These are phyloP conservation scores for Tenthredo distinguenda DNA, from an alignment of 2,888 invertebrate species.

Conservation along the genomic window DNA sequence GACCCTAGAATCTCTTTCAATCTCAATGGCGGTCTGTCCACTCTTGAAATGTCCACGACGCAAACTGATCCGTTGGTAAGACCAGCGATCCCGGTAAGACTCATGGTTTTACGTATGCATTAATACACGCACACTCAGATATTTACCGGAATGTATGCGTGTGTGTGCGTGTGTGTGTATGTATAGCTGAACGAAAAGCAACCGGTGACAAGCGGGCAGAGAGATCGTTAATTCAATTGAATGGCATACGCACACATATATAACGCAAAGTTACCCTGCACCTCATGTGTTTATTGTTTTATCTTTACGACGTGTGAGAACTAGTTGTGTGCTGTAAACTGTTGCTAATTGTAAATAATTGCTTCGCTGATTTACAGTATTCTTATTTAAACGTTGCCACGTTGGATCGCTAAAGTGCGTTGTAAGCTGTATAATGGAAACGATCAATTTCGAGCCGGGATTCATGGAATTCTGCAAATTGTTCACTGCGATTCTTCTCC, in stretches of 20 bases:
- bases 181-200: conserved; percentile 16
- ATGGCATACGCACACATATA: conserved; percentile 1
- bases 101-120: neutral
- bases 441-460: conserved; percentile 33
- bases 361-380: conserved; percentile 34
- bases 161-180: neutral
- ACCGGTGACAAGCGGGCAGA: conserved; percentile 40
- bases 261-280: neutral
- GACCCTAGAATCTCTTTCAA: conserved; percentile 21
- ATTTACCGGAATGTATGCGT: conserved; percentile 51
- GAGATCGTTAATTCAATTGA: conserved; percentile 58
- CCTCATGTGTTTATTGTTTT: conserved; percentile 57
- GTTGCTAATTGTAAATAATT: conserved; percentile 57
- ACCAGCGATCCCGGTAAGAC: conserved; percentile 8
- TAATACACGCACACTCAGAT: conserved; percentile 19
- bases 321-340: conserved; percentile 54
- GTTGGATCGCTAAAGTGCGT: conserved; percentile 5
- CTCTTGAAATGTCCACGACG: conserved; percentile 10
- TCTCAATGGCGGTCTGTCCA: conserved; percentile 30
- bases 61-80: conserved; percentile 11
- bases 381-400: conserved; percentile 13
- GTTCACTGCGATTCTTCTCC: neutral
- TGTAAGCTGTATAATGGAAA: conserved; percentile 9
- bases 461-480: conserved; percentile 37
- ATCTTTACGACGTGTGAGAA: conserved; percentile 57